phyloP scores from a whole-genome alignment of 92 coral and sea anemone genomes.

The Ricordea florida region DNA sequence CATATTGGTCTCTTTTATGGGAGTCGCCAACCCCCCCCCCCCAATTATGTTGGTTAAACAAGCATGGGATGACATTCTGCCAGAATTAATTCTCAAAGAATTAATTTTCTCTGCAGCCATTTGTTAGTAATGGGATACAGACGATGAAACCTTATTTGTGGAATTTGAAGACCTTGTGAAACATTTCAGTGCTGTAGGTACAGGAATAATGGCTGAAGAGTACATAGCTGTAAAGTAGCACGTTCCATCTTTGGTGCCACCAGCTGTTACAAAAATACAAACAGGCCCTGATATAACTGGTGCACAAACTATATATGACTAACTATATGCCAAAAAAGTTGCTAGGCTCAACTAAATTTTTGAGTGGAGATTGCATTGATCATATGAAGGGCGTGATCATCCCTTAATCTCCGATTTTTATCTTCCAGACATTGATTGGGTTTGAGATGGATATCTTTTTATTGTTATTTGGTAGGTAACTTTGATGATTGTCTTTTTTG shows the following conservation, averaged over 20 bases:
- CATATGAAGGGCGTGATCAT: too few species aligned
- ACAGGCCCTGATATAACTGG: neutral
- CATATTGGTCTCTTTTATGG: too few species aligned
- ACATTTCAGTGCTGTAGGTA: neutral
- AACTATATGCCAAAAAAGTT: too few species aligned
- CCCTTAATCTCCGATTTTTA: too few species aligned
- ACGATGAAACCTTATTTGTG: neutral
- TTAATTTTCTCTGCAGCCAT: neutral
- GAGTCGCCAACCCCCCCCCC: too few species aligned
- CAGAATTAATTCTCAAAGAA: neutral
- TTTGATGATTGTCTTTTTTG: neutral
- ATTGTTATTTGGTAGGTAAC: neutral
- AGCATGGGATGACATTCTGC: constrained; percentile 25
- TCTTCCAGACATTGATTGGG: neutral
- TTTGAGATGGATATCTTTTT: neutral
- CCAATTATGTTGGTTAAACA: constrained; percentile 18
- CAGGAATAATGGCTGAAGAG: neutral
- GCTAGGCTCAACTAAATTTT: too few species aligned
- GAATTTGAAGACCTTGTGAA: neutral
- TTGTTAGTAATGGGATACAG: constrained; percentile 6
- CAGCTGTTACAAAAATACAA: too few species aligned
- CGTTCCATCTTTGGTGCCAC: constrained; percentile 1
- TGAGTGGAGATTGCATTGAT: too few species aligned
- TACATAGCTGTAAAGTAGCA: neutral
- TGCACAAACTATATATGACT: too few species aligned